phyloP scores from a whole-genome alignment of 2,888 invertebrate species.

The Calameuta pallipes region DNA sequence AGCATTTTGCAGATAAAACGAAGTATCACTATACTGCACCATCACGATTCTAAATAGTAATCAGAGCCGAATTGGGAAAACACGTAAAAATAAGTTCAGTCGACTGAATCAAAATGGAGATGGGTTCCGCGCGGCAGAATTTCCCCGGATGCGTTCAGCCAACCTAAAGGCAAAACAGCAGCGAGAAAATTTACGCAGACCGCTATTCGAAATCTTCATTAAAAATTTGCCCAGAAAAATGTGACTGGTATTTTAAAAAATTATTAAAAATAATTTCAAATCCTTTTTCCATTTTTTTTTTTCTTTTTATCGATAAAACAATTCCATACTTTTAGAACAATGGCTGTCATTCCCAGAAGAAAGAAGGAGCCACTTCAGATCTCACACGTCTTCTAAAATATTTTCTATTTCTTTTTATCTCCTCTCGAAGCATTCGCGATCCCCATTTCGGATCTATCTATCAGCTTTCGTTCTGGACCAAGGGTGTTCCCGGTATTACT shows the following conservation, averaged over 20 bases:
- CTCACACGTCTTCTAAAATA: not conserved
- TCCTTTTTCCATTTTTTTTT: not conserved
- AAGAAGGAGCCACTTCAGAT: not conserved
- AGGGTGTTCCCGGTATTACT: slow-evolving; percentile 54
- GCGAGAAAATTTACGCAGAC: not conserved
- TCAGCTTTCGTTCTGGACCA: slow-evolving; percentile 53
- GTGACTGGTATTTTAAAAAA: not conserved
- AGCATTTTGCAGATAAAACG: not conserved
- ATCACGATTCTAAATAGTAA: not conserved
- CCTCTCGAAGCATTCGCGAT: slow-evolving; percentile 37
- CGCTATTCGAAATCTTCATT: not conserved
- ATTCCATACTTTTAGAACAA: slow-evolving; percentile 32
- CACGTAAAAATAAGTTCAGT: not conserved
- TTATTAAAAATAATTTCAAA: not conserved
- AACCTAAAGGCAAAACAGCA: not conserved
- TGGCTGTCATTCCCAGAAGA: slow-evolving; percentile 28
- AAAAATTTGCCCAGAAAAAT: not conserved
- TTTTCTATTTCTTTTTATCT: not conserved
- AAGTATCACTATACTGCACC: not conserved
- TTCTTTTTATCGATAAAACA: slow-evolving; percentile 15
- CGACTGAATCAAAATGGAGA: not conserved
- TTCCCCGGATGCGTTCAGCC: not conserved
- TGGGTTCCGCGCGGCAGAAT: not conserved
- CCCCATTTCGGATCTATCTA: slow-evolving; percentile 42
- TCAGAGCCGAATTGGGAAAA: not conserved